Evolutionary conservation across 2,797 vertebrate species (phyloP).

Genomic region (Rhabdophis nuchalis): DNA sequence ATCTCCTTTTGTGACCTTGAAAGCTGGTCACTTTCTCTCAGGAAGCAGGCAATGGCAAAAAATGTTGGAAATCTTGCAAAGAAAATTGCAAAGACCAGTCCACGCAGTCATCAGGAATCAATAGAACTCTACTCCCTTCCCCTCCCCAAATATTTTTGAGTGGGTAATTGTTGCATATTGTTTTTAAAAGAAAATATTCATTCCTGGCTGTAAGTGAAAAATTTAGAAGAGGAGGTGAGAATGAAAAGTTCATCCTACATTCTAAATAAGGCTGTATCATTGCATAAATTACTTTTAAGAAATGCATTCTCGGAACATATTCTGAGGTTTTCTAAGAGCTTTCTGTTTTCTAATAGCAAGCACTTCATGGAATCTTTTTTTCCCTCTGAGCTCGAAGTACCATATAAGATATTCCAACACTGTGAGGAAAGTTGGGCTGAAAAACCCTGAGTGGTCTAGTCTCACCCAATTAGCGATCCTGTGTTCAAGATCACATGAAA

Average conservation of each 20-base stretch:
- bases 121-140: not conserved
- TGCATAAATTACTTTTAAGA: not conserved
- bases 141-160: not conserved
- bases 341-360: not conserved
- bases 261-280: not conserved
- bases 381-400: not conserved
- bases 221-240: not conserved
- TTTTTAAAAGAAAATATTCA: not conserved
- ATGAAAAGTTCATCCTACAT: not conserved
- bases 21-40: not conserved
- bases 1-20: too few relatives aligned
- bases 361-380: not conserved
- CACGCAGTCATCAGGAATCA: not conserved
- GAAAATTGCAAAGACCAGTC: not conserved
- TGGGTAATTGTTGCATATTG: not conserved
- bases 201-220: not conserved
- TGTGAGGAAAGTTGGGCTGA: not conserved
- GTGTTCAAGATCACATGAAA: not conserved
- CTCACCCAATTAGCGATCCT: not conserved
- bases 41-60: not conserved
- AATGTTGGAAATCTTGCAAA: not conserved
- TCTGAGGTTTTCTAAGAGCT: not conserved
- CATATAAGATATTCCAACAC: not conserved
- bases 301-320: not conserved
- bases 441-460: not conserved